Conservation (phyloP, 2,797 vertebrate species). For the Mus caroli region DNA sequence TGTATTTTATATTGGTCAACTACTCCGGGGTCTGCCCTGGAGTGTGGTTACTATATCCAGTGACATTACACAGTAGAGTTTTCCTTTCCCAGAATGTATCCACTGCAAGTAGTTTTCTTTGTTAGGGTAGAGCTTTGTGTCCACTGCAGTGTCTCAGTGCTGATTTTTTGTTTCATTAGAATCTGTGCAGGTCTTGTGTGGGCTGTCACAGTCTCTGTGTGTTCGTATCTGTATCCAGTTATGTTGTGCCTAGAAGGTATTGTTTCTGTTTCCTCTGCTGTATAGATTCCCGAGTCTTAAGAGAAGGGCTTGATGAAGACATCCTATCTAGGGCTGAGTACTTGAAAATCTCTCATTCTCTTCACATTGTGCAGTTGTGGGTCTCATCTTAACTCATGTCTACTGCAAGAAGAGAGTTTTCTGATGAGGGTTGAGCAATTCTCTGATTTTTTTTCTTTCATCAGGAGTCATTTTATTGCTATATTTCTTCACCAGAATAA, state of each 20-base stretch:
- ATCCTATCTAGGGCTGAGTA: neutral
- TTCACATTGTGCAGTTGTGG: neutral
- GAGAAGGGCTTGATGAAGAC: neutral
- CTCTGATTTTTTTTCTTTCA: neutral
- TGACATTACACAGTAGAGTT: neutral
- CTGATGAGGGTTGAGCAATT: neutral
- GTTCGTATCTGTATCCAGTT: neutral
- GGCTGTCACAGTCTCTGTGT: too few species aligned
- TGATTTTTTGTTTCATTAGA: neutral
- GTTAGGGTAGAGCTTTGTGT: neutral
- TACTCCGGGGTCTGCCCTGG: neutral
- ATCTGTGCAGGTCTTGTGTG: neutral
- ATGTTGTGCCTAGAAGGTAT: neutral
- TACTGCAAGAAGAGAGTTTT: neutral
- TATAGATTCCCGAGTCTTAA: neutral
- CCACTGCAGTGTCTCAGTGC: neutral
- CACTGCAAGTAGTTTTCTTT: neutral
- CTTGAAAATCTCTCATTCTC: neutral
- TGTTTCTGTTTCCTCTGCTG: neutral
- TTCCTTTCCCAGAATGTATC: neutral
- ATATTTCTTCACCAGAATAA: neutral
- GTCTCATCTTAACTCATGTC: neutral
- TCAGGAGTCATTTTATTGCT: neutral
- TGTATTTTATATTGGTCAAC: neutral
- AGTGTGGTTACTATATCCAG: neutral